Base-by-base conservation (phyloP, 92 coral and sea anemone genomes). In the Heliopora coerulea region DNA sequence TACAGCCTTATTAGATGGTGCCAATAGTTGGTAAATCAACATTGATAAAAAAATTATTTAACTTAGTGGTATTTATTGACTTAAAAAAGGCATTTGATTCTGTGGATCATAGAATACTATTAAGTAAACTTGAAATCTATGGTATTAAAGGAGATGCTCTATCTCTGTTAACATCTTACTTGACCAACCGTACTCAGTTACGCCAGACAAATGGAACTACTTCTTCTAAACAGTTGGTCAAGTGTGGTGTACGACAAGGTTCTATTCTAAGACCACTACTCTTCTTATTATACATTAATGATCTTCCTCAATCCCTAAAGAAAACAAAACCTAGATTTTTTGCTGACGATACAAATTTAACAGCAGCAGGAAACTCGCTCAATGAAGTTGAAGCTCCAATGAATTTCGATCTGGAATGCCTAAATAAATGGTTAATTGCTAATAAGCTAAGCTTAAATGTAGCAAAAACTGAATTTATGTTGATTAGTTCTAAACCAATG, bases 331-430 rank as follows among this genome's bases (percentile, higher is more conserved):
- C 30, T 28, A 64, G 50, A 28, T 27, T 72, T 21, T 72, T 44
- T 72, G 78, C 65, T 1, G 78, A 72, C 50, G 78, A 72, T 52
- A 52, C 78, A 18, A 54, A 65, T 1, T 23, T 72, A 18, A 37
- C n/a, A n/a, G n/a, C n/a, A n/a, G n/a, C n/a, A n/a, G n/a, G n/a
- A n/a, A n/a, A n/a, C n/a, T n/a, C n/a, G n/a, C n/a, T n/a, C n/a
- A n/a, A n/a, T n/a, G n/a, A n/a, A n/a, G n/a, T n/a, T n/a, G n/a
- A n/a, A n/a, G n/a, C n/a, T n/a, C n/a, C n/a, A n/a, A n/a, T n/a
- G n/a, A n/a, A n/a, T n/a, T n/a, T n/a, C n/a, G n/a, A n/a, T n/a
- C n/a, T n/a, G n/a, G n/a, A n/a, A n/a, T n/a, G n/a, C n/a, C n/a
- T n/a, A n/a, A n/a, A n/a, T n/a, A n/a, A n/a, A n/a, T n/a, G n/a